A percentile compares a stretch with the other conserved stretches of the same genome.
Evolutionary conservation across 2,113 vertebrate genomes (phyloP).

Genomic region (Collichthys lucidus): DNA sequence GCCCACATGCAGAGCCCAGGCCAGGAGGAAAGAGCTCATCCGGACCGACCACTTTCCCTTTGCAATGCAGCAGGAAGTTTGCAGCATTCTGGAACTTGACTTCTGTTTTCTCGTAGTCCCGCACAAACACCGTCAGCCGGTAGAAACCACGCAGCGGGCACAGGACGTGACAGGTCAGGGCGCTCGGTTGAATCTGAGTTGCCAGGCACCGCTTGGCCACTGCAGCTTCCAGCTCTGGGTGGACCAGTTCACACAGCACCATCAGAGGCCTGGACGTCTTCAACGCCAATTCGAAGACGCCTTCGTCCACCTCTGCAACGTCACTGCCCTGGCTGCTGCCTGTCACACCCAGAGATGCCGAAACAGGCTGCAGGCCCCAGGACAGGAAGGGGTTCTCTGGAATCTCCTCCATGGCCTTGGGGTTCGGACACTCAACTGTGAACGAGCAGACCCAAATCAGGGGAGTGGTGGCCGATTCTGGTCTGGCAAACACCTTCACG

Average conservation of each 20-base stretch:
- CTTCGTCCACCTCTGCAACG: constrained; percentile 66
- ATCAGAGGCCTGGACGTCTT: constrained; percentile 80
- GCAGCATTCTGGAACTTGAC: constrained; percentile 80
- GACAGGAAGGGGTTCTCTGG: constrained; percentile 85
- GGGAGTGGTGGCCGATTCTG: constrained; percentile 45
- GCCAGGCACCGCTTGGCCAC: constrained; percentile 82
- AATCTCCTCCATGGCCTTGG: constrained; percentile 72
- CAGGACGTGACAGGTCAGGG: constrained; percentile 82
- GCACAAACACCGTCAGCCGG: constrained; percentile 83
- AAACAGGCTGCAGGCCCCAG: constrained; percentile 81
- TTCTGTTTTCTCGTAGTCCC: constrained; percentile 76
- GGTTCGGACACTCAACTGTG: constrained; percentile 78
- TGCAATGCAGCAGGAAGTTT: constrained; percentile 84
- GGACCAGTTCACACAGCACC: constrained; percentile 79
- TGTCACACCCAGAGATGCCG: constrained; percentile 75
- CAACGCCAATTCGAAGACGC: constrained; percentile 73
- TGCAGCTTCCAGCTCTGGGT: constrained; percentile 70
- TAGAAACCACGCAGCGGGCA: constrained; percentile 84
- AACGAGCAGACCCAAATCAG: constrained; percentile 87
- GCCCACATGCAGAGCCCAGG: constrained; percentile 81
- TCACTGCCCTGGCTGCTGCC: constrained; percentile 75
- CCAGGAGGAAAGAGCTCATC: constrained; percentile 82
- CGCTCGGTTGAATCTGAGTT: constrained; percentile 81
- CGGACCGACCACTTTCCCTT: constrained; percentile 49
- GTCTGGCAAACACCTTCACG: constrained; percentile 85